Conservation (phyloP, 1,140 invertebrate genomes). For the Lysiphlebus fabarum region DNA sequence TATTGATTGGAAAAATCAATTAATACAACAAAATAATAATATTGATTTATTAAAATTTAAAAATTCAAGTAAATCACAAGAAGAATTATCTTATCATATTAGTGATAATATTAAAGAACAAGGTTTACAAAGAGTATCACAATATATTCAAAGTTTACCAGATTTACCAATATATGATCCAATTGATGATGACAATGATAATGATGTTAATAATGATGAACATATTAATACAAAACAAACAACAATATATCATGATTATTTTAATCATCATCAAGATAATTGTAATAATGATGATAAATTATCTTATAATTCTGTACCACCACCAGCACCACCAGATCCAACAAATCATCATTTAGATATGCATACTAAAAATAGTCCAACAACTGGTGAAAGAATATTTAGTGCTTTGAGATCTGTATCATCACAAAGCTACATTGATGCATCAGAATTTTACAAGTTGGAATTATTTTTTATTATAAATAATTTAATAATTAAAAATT, state of each 20-base stretch:
- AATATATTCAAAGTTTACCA: conserved; percentile 49
- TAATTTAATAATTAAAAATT: background rate
- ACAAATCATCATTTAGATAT: conserved; percentile 33
- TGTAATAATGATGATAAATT: background rate
- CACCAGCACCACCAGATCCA: conserved; percentile 45
- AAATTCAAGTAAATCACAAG: conserved; percentile 22
- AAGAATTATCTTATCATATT: conserved; percentile 18
- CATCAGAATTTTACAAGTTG: conserved; percentile 53
- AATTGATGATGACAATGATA: conserved; percentile 29
- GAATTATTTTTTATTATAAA: too few relatives aligned
- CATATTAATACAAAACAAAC: conserved; percentile 11
- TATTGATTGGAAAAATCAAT: conserved; percentile 29
- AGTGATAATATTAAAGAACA: conserved; percentile 29
- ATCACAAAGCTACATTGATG: conserved; percentile 50
- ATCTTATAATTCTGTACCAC: conserved; percentile 3
- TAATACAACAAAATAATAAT: conserved; percentile 24
- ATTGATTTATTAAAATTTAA: conserved; percentile 44
- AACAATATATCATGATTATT: background rate
- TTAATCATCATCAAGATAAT: background rate
- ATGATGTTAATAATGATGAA: conserved; percentile 28
- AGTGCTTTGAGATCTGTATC: conserved; percentile 47
- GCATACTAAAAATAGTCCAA: conserved; percentile 37
- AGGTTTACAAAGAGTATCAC: conserved; percentile 45
- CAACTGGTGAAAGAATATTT: conserved; percentile 51
- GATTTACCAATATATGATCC: conserved; percentile 40